phyloP scores from a whole-genome alignment of 2,888 invertebrate genomes.

The Cataglyphis albicans region DNA sequence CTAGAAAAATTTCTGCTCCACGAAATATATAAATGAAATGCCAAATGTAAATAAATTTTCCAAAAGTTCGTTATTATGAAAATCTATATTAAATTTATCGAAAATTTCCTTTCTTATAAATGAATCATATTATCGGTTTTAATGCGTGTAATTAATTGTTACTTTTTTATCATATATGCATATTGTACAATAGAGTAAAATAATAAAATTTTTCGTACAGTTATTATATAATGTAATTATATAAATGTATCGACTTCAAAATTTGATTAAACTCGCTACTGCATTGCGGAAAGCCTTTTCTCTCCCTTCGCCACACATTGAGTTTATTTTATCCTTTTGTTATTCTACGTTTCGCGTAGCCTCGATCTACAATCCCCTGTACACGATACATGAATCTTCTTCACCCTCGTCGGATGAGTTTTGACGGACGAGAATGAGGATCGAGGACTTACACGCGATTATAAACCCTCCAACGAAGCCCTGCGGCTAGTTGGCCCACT shows the following conservation, averaged over 20 bases:
- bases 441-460: conserved; percentile 73
- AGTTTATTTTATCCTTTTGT: conserved; percentile 37
- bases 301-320: conserved; percentile 35
- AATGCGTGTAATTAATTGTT: neutral
- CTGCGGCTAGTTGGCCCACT: conserved; percentile 72
- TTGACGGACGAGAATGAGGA: conserved; percentile 71
- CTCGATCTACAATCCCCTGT: conserved; percentile 49
- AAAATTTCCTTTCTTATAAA: neutral
- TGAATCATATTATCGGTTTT: neutral
- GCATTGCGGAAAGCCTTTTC: conserved; percentile 38
- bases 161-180: neutral
- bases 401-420: conserved; percentile 64
- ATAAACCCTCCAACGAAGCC: conserved; percentile 62
- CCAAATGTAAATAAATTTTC: neutral
- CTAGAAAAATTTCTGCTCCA: neutral
- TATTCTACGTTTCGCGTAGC: conserved; percentile 7
- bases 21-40: neutral
- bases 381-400: conserved; percentile 72
- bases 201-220: neutral
- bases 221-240: conserved; percentile 17
- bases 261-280: conserved; percentile 44
- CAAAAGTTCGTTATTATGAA: neutral
- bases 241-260: conserved; percentile 17
- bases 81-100: neutral
- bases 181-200: neutral